These are phyloP conservation scores for Drosophila demipolita DNA, from an alignment of 2,888 invertebrate genomes.

Conservation along the genomic window DNA sequence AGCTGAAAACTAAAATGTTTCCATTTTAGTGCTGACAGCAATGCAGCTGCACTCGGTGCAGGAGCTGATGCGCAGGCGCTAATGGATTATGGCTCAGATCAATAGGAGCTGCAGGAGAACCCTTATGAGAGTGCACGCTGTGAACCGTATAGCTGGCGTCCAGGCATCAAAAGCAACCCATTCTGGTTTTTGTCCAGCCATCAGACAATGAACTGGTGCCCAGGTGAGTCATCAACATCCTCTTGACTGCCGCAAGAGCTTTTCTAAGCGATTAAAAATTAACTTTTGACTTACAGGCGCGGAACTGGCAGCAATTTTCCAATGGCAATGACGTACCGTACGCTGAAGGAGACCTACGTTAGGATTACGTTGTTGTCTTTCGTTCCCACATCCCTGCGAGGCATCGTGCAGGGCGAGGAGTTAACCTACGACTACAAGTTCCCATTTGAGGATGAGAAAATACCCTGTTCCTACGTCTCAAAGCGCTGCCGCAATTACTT, in stretches of 20 bases:
- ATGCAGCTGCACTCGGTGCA: constrained; percentile 24
- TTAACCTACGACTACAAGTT: constrained; percentile 99
- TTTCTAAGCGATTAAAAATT: background rate
- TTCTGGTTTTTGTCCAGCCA: constrained; percentile 88
- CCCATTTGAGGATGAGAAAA: constrained; percentile 98
- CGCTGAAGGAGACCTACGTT: constrained; percentile 93
- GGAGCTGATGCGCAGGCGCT: constrained; percentile 44
- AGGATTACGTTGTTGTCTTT: constrained; percentile 96
- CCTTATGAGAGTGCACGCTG: constrained; percentile 92
- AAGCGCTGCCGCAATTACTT: constrained; percentile 97
- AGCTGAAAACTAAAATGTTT: background rate
- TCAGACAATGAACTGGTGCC: constrained; percentile 89
- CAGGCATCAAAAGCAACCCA: constrained; percentile 93
- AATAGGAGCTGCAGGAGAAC: constrained; percentile 86
- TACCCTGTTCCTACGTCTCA: constrained; percentile 97
- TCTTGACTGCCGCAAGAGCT: fast-evolving
- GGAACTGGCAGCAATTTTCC: constrained; percentile 94
- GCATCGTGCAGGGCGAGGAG: constrained; percentile 96
- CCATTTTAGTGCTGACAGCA: background rate
- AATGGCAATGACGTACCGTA: constrained; percentile 97
- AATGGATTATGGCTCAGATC: constrained; percentile 82
- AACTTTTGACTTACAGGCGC: constrained; percentile 86
- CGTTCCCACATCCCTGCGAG: constrained; percentile 94
- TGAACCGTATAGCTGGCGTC: constrained; percentile 93
- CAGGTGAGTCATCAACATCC: constrained; percentile 86